These are phyloP conservation scores for Hecatera dysodea DNA, from an alignment of 2,888 invertebrate genomes.

Conservation along the genomic window DNA sequence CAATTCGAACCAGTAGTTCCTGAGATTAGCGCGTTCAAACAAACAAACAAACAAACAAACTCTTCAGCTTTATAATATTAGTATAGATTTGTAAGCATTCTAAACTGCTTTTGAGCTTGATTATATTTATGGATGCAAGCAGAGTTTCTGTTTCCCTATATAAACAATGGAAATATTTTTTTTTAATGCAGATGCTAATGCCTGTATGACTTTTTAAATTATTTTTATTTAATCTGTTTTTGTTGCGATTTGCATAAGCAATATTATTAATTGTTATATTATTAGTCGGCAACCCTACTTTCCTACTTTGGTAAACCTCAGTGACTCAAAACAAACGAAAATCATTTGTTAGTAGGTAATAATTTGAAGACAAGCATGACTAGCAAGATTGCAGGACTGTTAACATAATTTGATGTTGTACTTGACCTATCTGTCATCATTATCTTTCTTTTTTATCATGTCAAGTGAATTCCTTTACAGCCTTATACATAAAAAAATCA, in stretches of 20 bases:
- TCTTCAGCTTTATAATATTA: too few species aligned
- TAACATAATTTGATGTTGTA: constrained; percentile 7
- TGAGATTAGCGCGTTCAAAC: too few species aligned
- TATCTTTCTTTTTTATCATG: constrained; percentile 43
- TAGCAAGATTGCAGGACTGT: neutral
- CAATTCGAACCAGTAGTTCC: too few species aligned
- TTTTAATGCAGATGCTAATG: neutral
- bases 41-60: too few species aligned
- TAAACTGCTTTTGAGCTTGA: neutral
- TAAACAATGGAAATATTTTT: neutral
- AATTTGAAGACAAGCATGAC: neutral
- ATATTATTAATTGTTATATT: neutral
- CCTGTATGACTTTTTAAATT: neutral
- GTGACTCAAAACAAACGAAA: constrained; percentile 30
- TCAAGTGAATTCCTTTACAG: constrained; percentile 30
- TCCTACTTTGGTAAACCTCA: neutral
- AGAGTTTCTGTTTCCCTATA: neutral
- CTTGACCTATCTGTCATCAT: constrained; percentile 48
- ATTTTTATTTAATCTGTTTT: neutral
- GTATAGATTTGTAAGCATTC: neutral
- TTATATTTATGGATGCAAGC: too few species aligned
- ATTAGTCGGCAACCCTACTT: neutral
- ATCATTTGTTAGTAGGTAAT: constrained; percentile 5
- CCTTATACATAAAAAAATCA: too few species aligned
- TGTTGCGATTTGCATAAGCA: neutral